Base-by-base conservation (phyloP, 2,113 vertebrate genomes). In the Platanista minor region DNA sequence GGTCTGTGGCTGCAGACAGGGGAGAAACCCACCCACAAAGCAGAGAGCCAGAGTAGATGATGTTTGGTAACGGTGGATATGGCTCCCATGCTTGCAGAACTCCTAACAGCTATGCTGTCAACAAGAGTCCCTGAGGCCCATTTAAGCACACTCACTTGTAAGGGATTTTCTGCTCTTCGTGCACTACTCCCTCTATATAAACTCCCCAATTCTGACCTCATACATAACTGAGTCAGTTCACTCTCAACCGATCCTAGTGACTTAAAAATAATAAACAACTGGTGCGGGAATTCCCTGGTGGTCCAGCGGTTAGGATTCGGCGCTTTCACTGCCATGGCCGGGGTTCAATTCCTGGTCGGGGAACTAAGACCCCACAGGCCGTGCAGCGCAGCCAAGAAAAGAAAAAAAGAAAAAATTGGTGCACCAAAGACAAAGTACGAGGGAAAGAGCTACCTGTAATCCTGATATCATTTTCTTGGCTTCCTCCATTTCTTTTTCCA, bases 401-500 rank as follows among this genome's bases (percentile, higher is more conserved):
- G 15, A 31, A 20, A 72, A 86, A 75, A 72, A 57, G 13, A 43
- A 84, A 46, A 31, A 78, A 54, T 49, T 54, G 75, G 33, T 78
- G 33, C 41, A 74, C 59, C 27, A 7, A 49, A 75, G 52, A 83
- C 49, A 93, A 89, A 92, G 3, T 21, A 54, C 17, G 62, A 72
- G 54, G 33, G 62, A 33, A 62, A 87, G 92, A 89, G 25, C 54
- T 98, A 99, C 99, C 99, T 99, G 99, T 59, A 99, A 97, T 92
- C 99, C 99, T 11, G 99, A 99, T 97, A 99, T 99, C 99, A 99
- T 99, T 98, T 99, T 99, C 85, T 99, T 99, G 0, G 99, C 99
- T 97, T 99, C 99, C 93, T 99, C 99, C 98, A 99, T 99, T 87
- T 99, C 99, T 97, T 98, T 99, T 93, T 99, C 99, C 98, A 99